These are phyloP conservation scores for Campaea margaritaria DNA, from an alignment of 2,888 invertebrate species.

Conservation along the genomic window DNA sequence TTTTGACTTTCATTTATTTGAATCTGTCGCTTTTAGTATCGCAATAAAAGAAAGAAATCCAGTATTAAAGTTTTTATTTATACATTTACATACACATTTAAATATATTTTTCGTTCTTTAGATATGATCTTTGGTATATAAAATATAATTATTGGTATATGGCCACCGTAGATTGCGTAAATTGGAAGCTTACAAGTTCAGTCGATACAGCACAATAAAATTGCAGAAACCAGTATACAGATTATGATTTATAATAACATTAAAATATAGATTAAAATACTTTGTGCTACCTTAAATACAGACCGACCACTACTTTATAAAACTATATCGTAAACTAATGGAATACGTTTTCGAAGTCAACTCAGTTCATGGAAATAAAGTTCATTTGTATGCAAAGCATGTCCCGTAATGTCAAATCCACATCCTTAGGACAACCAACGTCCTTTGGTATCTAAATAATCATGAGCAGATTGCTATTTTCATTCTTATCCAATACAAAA, in stretches of 20 bases:
- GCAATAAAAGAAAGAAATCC: slow-evolving; percentile 34
- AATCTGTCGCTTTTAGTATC: slow-evolving; percentile 38
- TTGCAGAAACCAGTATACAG: slow-evolving; percentile 55
- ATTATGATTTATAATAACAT: slow-evolving; percentile 45
- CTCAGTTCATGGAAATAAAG: slow-evolving; percentile 25
- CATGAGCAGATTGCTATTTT: slow-evolving; percentile 21
- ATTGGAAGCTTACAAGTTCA: slow-evolving; percentile 68
- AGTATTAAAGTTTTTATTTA: slow-evolving; percentile 54
- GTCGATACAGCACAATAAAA: slow-evolving; percentile 54
- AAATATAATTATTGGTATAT: slow-evolving; percentile 76
- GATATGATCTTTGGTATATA: slow-evolving; percentile 79
- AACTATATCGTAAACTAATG: slow-evolving; percentile 28
- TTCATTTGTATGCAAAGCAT: slow-evolving; percentile 36
- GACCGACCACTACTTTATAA: slow-evolving; percentile 10
- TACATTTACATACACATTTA: slow-evolving; percentile 48
- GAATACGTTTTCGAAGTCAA: slow-evolving; percentile 37
- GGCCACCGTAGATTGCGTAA: slow-evolving; percentile 66
- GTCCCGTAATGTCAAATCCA: slow-evolving; percentile 21
- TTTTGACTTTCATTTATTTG: slow-evolving; percentile 48
- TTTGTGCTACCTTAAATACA: slow-evolving; percentile 43
- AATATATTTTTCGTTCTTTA: slow-evolving; percentile 77
- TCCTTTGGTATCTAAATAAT: slow-evolving; percentile 33
- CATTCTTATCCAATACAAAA: slow-evolving; percentile 35
- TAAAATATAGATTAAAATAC: slow-evolving; percentile 48
- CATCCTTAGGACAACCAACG: slow-evolving; percentile 21